Conservation (phyloP, 2,113 vertebrate genomes). For the Pogonocichla stellata region DNA sequence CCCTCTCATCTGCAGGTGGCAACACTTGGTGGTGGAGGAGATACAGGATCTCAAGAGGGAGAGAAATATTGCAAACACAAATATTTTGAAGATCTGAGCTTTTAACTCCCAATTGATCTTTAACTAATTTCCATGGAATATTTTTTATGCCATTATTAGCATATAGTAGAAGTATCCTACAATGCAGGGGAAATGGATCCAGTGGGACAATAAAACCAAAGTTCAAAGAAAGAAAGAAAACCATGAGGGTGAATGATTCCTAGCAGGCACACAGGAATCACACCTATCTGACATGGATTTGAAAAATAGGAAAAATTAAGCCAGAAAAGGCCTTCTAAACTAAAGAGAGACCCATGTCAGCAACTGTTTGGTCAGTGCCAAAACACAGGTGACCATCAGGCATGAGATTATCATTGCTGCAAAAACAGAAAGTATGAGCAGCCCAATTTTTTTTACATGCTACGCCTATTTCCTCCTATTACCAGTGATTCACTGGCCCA, state of each 20-base stretch:
- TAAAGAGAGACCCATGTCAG: not conserved
- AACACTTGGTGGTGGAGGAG: not conserved
- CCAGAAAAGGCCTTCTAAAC: conserved; percentile 9
- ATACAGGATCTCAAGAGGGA: not conserved
- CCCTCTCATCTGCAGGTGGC: not conserved
- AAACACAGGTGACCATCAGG: not conserved
- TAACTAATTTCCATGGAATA: not conserved
- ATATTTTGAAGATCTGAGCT: not conserved
- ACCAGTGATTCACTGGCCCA: not conserved
- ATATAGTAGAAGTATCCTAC: not conserved
- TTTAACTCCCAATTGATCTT: not conserved
- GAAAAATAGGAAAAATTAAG: conserved; percentile 28
- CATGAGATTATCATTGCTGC: not conserved
- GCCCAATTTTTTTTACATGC: not conserved
- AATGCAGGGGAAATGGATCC: not conserved
- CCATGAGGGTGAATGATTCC: not conserved
- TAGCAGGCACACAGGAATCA: not conserved
- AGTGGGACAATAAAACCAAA: not conserved
- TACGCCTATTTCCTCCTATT: not conserved
- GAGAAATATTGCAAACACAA: not conserved
- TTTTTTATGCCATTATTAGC: not conserved
- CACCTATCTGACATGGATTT: not conserved
- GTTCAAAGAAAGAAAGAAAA: not conserved
- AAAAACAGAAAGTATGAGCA: not conserved
- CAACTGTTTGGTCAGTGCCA: not conserved